Conservation (phyloP, 2,888 invertebrate genomes). For the Halocaridina rubra region DNA sequence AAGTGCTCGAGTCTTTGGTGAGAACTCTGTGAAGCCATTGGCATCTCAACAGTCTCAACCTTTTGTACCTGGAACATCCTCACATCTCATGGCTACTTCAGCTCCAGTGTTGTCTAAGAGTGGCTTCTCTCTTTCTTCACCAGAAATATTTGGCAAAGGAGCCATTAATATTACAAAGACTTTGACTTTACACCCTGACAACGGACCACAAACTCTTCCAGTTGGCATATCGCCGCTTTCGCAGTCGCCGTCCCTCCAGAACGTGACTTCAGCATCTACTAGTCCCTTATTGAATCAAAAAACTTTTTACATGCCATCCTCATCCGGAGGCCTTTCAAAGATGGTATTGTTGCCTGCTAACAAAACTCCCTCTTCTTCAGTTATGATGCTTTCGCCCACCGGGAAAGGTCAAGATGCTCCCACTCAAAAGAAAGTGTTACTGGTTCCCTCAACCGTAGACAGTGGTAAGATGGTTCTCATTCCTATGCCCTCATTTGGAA, state of each 20-base stretch:
- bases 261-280: too few species aligned
- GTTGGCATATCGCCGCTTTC: too few species aligned
- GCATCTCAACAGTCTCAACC: background rate
- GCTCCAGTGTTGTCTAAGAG: background rate
- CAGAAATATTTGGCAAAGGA: too few species aligned
- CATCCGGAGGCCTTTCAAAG: slow-evolving; percentile 14
- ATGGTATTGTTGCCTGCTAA: slow-evolving; percentile 35
- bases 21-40: background rate
- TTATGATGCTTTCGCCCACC: slow-evolving; percentile 21
- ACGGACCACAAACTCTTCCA: too few species aligned
- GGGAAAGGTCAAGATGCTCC: slow-evolving; percentile 15
- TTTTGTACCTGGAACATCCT: background rate
- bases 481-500: background rate
- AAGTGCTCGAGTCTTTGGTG: slow-evolving; percentile 32
- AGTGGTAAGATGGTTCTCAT: slow-evolving; percentile 42
- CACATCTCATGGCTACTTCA: background rate
- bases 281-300: too few species aligned
- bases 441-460: slow-evolving; percentile 38
- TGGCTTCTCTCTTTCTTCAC: too few species aligned
- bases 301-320: slow-evolving; percentile 31
- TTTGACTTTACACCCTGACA: too few species aligned
- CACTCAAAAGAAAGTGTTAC: slow-evolving; percentile 16
- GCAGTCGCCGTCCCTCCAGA: too few species aligned
- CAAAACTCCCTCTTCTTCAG: background rate
- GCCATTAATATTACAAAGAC: too few species aligned